A percentile compares a stretch with the other conserved stretches of the same genome.
These are phyloP conservation scores for Panagrolaimus sp. DNA, from an alignment of 1,140 invertebrate species.

Conservation along the genomic window DNA sequence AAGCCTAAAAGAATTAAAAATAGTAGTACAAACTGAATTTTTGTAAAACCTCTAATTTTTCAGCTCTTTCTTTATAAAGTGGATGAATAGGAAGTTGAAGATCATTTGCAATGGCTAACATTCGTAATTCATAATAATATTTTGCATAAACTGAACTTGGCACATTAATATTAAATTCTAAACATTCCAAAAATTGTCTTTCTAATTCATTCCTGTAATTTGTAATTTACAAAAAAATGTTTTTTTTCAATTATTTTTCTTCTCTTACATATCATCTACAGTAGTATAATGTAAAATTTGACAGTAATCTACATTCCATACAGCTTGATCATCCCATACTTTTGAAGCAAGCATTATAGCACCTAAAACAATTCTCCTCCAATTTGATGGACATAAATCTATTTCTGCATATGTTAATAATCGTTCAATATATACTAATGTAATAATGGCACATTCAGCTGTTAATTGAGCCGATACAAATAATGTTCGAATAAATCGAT, in stretches of 20 bases:
- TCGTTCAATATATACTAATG: conserved; percentile 72
- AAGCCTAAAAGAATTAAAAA: conserved; percentile 28
- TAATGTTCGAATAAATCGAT: conserved; percentile 92
- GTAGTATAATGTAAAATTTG: conserved; percentile 98
- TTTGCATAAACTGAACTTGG: conserved; percentile 99
- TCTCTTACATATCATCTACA: conserved; percentile 89
- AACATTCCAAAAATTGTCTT: conserved; percentile 90
- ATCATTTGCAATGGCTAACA: conserved; percentile 92
- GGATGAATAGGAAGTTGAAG: conserved; percentile 85
- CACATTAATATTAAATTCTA: conserved; percentile 99
- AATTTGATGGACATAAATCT: conserved; percentile 91
- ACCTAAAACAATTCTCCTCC: conserved; percentile 91
- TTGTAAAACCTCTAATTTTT: conserved; percentile 73
- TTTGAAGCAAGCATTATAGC: conserved; percentile 97
- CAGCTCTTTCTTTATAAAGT: conserved; percentile 82
- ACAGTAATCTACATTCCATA: conserved; percentile 99
- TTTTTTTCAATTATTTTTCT: too few species aligned
- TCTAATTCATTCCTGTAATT: conserved; percentile 85
- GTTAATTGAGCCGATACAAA: conserved; percentile 98
- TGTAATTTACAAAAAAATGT: conserved; percentile 8
- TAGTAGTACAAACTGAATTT: too few species aligned
- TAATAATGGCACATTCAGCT: conserved; percentile 99
- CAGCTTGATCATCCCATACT: conserved; percentile 98
- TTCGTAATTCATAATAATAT: conserved; percentile 97
- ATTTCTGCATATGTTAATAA: conserved; percentile 95